phyloP scores from a whole-genome alignment of 2,113 vertebrate genomes.

The Lepus americanus region DNA sequence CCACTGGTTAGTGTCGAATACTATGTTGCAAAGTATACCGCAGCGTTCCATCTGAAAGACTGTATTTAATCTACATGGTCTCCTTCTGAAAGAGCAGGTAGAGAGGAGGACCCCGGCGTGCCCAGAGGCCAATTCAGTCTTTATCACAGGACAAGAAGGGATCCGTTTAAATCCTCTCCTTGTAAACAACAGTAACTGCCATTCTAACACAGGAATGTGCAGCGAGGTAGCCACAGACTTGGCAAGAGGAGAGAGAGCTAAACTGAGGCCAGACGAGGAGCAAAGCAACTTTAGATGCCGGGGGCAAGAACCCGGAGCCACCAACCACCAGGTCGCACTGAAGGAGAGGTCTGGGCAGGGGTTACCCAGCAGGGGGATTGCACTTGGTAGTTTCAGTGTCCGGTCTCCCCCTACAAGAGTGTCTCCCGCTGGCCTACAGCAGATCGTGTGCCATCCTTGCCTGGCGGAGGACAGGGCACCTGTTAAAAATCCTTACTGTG shows the following conservation, averaged over 20 bases:
- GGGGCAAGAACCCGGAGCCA: neutral
- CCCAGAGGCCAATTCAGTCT: neutral
- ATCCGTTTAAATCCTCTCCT: too few species aligned
- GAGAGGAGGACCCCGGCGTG: neutral
- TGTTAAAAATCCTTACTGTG: neutral
- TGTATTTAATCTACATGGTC: neutral
- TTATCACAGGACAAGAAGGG: neutral
- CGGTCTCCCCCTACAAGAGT: neutral
- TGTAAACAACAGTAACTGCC: neutral
- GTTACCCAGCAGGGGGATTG: accelerated
- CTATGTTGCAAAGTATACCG: neutral
- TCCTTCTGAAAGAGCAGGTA: neutral
- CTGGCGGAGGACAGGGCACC: neutral
- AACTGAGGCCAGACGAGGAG: neutral
- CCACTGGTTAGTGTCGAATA: neutral
- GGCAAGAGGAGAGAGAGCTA: neutral
- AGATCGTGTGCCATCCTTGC: neutral
- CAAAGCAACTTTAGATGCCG: neutral
- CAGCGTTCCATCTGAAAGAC: neutral
- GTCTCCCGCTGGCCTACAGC: neutral
- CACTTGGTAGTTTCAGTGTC: neutral
- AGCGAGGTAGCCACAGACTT: neutral
- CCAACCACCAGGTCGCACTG: neutral
- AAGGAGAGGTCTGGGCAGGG: neutral
- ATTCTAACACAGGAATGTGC: neutral